Evolutionary conservation across 2,888 invertebrate genomes (phyloP).

Genomic region (Acanthococcus lagerstroemiae): DNA sequence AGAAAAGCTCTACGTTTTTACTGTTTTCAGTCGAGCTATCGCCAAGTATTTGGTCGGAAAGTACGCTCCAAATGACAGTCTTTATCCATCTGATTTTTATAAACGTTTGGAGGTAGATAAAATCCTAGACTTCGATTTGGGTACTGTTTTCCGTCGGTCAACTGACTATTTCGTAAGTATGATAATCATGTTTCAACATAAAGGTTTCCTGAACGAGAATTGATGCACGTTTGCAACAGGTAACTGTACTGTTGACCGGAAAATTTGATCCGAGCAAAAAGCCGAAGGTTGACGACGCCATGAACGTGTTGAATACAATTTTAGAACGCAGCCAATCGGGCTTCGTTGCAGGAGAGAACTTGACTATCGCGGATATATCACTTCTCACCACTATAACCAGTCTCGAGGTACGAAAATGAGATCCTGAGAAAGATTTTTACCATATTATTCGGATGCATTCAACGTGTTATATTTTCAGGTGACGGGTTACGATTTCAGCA

Average conservation of each 20-base stretch:
- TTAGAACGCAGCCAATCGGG: conserved; percentile 2
- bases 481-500: conserved; percentile 8
- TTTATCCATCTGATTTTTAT: conserved; percentile 30
- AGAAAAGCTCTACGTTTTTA: no score
- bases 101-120: conserved; percentile 31
- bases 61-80: conserved; percentile 18
- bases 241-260: conserved; percentile 18
- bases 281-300: conserved; percentile 22
- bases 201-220: neutral
- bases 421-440: neutral
- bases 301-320: conserved; percentile 18
- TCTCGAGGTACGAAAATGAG: conserved; percentile 14
- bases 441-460: neutral
- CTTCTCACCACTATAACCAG: neutral
- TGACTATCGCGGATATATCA: conserved; percentile 27
- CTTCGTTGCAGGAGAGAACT: conserved; percentile 15
- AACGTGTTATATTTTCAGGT: conserved; percentile 2
- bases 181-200: neutral
- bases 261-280: conserved; percentile 17
- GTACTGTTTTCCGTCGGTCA: conserved; percentile 29
- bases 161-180: conserved; percentile 33
- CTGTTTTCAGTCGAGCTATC: conserved; percentile 29
- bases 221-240: neutral
- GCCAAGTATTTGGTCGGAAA: conserved; percentile 32
- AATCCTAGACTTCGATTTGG: conserved; percentile 33